Evolutionary conservation across 2,113 vertebrate species (phyloP).

Genomic region (Toxostoma redivivum): DNA sequence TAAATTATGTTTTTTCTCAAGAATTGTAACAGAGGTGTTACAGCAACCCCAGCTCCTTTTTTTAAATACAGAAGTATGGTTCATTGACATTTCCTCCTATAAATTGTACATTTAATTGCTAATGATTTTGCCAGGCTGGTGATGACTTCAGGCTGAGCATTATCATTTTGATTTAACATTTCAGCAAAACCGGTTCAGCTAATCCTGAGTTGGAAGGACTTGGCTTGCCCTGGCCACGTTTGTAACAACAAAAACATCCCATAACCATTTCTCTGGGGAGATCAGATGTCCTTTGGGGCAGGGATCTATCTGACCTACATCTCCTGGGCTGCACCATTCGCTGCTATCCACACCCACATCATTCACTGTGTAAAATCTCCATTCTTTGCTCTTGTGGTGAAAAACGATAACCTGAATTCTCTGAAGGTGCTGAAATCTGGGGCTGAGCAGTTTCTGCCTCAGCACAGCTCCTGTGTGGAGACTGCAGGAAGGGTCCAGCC

Average conservation of each 20-base stretch:
- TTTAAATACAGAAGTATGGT: not conserved
- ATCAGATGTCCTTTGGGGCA: not conserved
- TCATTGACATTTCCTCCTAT: not conserved
- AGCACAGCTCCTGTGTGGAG: not conserved
- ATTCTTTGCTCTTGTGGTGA: not conserved
- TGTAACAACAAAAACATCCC: not conserved
- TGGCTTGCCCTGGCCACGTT: not conserved
- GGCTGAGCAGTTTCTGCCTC: not conserved
- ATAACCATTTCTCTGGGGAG: not conserved
- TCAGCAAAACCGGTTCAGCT: not conserved
- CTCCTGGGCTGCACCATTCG: not conserved
- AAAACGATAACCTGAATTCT: not conserved
- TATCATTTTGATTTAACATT: not conserved
- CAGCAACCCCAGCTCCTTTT: not conserved
- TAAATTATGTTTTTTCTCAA: not conserved
- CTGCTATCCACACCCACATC: too few species aligned
- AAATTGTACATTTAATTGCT: not conserved
- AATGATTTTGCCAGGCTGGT: not conserved
- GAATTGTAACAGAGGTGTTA: not conserved
- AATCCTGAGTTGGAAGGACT: not conserved
- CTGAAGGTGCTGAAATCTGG: not conserved
- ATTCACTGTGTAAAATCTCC: not conserved
- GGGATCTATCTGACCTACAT: not conserved
- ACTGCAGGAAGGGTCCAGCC: not conserved
- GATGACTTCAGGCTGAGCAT: not conserved